phyloP scores from a whole-genome alignment of 2,888 invertebrate genomes.

The Tyria jacobaeae region DNA sequence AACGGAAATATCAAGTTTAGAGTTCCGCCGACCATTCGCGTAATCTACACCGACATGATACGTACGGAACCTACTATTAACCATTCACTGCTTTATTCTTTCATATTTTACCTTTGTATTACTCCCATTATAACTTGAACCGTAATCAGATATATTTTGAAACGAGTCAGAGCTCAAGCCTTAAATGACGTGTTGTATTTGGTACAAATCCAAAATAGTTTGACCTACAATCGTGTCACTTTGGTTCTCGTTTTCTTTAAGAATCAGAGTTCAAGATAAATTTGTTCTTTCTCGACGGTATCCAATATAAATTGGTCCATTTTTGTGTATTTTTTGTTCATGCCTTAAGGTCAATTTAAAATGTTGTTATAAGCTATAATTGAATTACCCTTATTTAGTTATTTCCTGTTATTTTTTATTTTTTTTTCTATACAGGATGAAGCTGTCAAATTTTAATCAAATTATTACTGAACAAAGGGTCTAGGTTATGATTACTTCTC shows the following conservation, averaged over 20 bases:
- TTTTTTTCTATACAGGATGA: constrained; percentile 69
- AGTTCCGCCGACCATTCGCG: constrained; percentile 65
- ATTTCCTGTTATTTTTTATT: constrained; percentile 72
- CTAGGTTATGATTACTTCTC: constrained; percentile 72
- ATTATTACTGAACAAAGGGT: constrained; percentile 68
- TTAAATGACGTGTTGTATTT: constrained; percentile 39
- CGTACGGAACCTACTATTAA: constrained; percentile 68
- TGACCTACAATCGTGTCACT: constrained; percentile 2
- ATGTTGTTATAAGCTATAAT: constrained; percentile 61
- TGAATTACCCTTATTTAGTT: constrained; percentile 72
- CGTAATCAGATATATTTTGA: constrained; percentile 9
- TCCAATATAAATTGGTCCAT: constrained; percentile 10
- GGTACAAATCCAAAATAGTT: constrained; percentile 37
- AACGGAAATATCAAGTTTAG: constrained; percentile 76
- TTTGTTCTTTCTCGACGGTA: constrained; percentile 35
- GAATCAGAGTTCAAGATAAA: constrained; percentile 45
- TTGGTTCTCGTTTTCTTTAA: not conserved
- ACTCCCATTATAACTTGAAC: constrained; percentile 35
- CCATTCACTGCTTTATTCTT: constrained; percentile 54
- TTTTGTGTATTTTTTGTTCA: not conserved
- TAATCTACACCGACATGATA: constrained; percentile 78
- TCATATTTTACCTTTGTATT: constrained; percentile 50
- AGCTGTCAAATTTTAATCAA: constrained; percentile 83
- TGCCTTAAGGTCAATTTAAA: constrained; percentile 9
- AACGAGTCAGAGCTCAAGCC: constrained; percentile 45